Evolutionary conservation across 2,888 invertebrate species (phyloP).

Genomic region (Ferrisia virgata): DNA sequence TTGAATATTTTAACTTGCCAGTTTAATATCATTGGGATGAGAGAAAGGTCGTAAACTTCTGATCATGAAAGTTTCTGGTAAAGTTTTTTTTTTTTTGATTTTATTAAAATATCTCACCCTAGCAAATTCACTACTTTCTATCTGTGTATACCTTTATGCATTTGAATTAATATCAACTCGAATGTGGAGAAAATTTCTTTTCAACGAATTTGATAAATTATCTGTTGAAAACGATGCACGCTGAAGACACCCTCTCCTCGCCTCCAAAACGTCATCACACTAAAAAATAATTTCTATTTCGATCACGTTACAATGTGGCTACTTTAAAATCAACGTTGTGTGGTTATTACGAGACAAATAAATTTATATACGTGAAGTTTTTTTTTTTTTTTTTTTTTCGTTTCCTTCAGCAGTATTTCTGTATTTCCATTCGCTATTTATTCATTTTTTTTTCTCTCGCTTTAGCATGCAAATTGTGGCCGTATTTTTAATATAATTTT

Average conservation of each 20-base stretch:
- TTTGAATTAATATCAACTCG: no score
- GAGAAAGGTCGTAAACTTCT: no score
- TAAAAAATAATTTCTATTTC: background rate
- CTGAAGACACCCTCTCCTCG: no score
- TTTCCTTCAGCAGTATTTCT: background rate
- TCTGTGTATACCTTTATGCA: no score
- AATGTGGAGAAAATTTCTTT: background rate
- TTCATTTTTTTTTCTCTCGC: background rate
- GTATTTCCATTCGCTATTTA: background rate
- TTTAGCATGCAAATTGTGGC: background rate
- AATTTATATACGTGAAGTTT: background rate
- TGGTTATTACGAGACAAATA: background rate
- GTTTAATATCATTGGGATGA: no score
- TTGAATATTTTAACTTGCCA: no score
- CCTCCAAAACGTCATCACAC: no score
- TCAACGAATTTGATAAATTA: background rate
- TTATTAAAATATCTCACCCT: no score
- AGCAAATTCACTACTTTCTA: no score
- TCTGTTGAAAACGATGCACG: no score
- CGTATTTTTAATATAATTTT: conserved; percentile 27
- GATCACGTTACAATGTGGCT: conserved; percentile 10
- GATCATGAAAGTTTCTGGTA: no score
- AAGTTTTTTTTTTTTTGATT: background rate
- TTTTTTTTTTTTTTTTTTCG: background rate
- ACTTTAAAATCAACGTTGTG: background rate